phyloP scores from a whole-genome alignment of 2,797 vertebrate species.

The Pelodytes ibericus region DNA sequence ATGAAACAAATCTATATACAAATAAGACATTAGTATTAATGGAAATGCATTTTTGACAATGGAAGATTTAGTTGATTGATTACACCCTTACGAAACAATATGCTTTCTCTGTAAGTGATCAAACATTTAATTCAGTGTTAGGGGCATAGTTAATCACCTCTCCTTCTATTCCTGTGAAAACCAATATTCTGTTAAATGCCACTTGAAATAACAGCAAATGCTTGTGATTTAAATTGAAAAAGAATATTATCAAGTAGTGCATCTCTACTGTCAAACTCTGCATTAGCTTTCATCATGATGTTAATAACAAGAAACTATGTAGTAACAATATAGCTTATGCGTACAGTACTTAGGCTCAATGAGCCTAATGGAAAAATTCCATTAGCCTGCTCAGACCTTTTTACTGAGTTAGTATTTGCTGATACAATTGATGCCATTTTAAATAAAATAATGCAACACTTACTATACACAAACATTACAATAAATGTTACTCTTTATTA shows the following conservation, averaged over 20 bases:
- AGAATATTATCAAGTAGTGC: constrained; percentile 1
- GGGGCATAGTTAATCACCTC: constrained; percentile 15
- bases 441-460: constrained; percentile 34
- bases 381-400: constrained; percentile 33
- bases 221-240: constrained; percentile 34
- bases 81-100: not conserved
- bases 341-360: constrained; percentile 29
- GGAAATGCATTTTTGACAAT: not conserved
- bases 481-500: constrained; percentile 21
- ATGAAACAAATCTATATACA: too few relatives aligned
- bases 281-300: constrained; percentile 21
- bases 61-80: not conserved
- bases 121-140: constrained; percentile 1
- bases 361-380: constrained; percentile 28
- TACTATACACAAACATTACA: constrained; percentile 3
- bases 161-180: not conserved
- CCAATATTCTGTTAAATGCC: constrained; percentile 29
- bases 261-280: constrained; percentile 22
- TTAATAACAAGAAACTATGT: constrained; percentile 18
- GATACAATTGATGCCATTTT: constrained; percentile 28
- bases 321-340: constrained; percentile 25
- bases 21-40: not conserved
- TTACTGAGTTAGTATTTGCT: constrained; percentile 39
- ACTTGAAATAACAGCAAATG: constrained; percentile 28
- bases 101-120: not conserved